These are phyloP conservation scores for Naja naja DNA, from an alignment of 2,113 vertebrate genomes.

Conservation along the genomic window DNA sequence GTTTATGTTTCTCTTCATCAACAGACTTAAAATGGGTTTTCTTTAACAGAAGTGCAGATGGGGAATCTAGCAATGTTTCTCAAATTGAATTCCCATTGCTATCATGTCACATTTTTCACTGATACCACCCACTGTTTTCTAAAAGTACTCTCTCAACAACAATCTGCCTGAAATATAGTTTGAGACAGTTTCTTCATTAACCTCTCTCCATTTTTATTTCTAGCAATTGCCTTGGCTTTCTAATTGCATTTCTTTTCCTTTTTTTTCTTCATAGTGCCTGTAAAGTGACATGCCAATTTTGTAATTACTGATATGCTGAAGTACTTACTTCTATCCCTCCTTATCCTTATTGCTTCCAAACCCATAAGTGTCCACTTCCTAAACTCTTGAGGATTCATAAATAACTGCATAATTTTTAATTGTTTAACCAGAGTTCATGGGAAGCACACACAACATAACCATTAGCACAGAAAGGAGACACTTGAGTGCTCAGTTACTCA, in stretches of 20 bases:
- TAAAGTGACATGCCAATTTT: conserved; percentile 2
- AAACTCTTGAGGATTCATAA: conserved; percentile 17
- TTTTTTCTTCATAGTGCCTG: conserved; percentile 17
- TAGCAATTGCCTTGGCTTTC: conserved; percentile 12
- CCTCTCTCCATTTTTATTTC: conserved; percentile 29
- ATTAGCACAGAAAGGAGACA: conserved; percentile 23
- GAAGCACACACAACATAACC: conserved; percentile 2
- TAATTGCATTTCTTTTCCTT: conserved; percentile 1
- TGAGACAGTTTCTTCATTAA: conserved; percentile 45
- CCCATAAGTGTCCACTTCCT: conserved; percentile 25
- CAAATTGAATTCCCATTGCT: conserved; percentile 28
- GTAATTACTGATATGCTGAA: conserved; percentile 27
- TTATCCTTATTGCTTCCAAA: conserved; percentile 7
- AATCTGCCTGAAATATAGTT: conserved; percentile 27
- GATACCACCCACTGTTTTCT: conserved; percentile 45
- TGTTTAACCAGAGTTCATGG: conserved; percentile 10
- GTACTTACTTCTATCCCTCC: conserved; percentile 26
- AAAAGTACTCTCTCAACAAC: conserved; percentile 21
- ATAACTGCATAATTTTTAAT: conserved; percentile 29
- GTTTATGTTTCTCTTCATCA: background rate
- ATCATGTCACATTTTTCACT: conserved; percentile 31
- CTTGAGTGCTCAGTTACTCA: background rate
- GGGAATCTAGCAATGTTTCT: conserved; percentile 31
- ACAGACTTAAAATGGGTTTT: conserved; percentile 27
- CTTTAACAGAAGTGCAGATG: conserved; percentile 40